Evolutionary conservation across 2,797 vertebrate species (phyloP).

Genomic region (Chelmon rostratus): DNA sequence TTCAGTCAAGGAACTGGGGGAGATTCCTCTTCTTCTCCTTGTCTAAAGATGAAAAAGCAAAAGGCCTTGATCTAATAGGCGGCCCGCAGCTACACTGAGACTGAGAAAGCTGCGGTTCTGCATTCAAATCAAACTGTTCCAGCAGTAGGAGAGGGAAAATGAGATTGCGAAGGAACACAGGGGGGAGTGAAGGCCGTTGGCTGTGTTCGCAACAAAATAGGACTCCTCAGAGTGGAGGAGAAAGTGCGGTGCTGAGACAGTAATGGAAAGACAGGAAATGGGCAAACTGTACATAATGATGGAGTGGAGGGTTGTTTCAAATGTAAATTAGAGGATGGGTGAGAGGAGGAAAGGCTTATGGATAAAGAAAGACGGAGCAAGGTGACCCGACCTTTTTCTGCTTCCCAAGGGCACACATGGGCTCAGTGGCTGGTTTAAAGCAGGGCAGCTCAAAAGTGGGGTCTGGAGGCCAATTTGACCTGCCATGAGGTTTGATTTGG

Average conservation of each 20-base stretch:
- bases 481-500: too few relatives aligned
- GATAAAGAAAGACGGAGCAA: conserved; percentile 4
- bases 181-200: conserved; percentile 49
- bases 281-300: conserved; percentile 29
- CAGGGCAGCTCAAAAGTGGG: too few relatives aligned
- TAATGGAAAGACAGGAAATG: conserved; percentile 40
- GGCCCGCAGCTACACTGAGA: conserved; percentile 66
- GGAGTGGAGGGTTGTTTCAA: conserved; percentile 1
- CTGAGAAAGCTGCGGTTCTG: conserved; percentile 60
- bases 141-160: conserved; percentile 63
- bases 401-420: background rate
- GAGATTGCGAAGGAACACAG: conserved; percentile 62
- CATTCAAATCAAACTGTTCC: conserved; percentile 76
- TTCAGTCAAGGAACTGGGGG: conserved; percentile 60
- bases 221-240: conserved; percentile 31
- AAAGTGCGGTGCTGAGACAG: conserved; percentile 21
- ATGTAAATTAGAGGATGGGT: background rate
- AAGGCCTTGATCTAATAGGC: conserved; percentile 72
- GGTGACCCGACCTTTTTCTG: conserved; percentile 9
- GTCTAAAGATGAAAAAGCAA: conserved; percentile 69
- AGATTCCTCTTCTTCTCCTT: conserved; percentile 63
- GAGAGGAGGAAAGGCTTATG: background rate
- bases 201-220: conserved; percentile 62
- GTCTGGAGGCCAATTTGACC: too few relatives aligned
- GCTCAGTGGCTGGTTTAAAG: background rate